Base-by-base conservation (phyloP, 2,113 vertebrate species). In the Onychorhynchus coronatus region DNA sequence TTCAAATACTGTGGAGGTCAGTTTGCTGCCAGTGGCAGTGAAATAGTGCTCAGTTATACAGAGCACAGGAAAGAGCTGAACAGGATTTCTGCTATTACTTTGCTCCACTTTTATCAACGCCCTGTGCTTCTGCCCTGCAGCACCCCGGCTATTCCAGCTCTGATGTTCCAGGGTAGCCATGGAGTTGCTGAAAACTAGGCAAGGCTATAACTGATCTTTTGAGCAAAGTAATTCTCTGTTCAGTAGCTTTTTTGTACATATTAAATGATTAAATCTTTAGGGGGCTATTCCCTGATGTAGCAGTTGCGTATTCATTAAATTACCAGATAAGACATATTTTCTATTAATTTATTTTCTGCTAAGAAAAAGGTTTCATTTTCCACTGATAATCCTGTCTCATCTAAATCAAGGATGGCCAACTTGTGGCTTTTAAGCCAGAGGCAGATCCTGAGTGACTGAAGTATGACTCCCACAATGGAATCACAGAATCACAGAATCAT, bases 181-280 rank as follows among this genome's bases (percentile, higher is more conserved):
- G 66, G 52, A 94, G 87, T 91, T 86, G 85, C 79, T 74, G 66
- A 93, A 91, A 80, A 87, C 21, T 63, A 93, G 67, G 76, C 49
- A 82, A 96, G 72, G 27, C 71, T 88, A 46, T 89, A 93, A 88
- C 58, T 59, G 61, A 81, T 96, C 46, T 86, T 96, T 85, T 68
- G 91, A 95, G 91, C 31, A 76, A 91, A 88, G 73, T 88, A 93
- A 94, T 96, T 85, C 55, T 44, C 56, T 93, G 46, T 95, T 97
- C 96, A 91, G 73, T 88, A 95, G 75, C 68, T 92, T 95, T 89
- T 92, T 96, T 96, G 93, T 97, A 93, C 83, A 77, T 95, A 96
- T 92, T 97, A 97, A 97, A 96, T 97, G 76, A 95, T 97, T 92
- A 97, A 95, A 96, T 98, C 97, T 97, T 98, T 83, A 88, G 94